phyloP scores from a whole-genome alignment of 2,797 vertebrate genomes.

The Neopelma chrysocephalum region DNA sequence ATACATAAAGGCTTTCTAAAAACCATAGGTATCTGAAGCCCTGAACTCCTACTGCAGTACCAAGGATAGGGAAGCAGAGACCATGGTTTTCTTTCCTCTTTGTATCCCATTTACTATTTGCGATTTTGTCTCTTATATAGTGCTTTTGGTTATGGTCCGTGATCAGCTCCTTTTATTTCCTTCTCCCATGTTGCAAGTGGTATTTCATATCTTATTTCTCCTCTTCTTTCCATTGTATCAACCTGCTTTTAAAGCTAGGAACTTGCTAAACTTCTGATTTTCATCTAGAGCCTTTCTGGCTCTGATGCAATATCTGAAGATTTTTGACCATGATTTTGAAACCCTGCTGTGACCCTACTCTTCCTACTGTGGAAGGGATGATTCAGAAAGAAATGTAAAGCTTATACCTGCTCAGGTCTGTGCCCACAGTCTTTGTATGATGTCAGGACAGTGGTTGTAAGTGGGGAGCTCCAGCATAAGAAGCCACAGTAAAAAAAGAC shows the following conservation, averaged over 20 bases:
- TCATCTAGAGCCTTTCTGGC: fast-evolving
- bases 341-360: background rate
- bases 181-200: background rate
- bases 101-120: background rate
- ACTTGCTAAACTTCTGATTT: background rate
- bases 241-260: background rate
- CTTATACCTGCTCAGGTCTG: background rate
- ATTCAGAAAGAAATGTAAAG: background rate
- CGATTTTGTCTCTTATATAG: background rate
- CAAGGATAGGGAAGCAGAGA: background rate
- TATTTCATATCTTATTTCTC: background rate
- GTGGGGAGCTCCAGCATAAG: background rate
- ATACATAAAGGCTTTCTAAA: background rate
- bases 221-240: background rate
- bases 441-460: fast-evolving
- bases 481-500: background rate
- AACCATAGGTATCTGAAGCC: background rate
- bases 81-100: background rate
- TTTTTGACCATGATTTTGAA: background rate
- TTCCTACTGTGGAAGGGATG: background rate
- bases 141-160: background rate
- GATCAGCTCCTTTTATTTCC: background rate
- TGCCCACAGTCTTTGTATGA: background rate
- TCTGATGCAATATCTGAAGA: background rate
- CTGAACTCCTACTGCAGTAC: background rate